These are phyloP conservation scores for Mus musculus DNA, from an alignment of 2,113 vertebrate genomes.

Conservation along the genomic window DNA sequence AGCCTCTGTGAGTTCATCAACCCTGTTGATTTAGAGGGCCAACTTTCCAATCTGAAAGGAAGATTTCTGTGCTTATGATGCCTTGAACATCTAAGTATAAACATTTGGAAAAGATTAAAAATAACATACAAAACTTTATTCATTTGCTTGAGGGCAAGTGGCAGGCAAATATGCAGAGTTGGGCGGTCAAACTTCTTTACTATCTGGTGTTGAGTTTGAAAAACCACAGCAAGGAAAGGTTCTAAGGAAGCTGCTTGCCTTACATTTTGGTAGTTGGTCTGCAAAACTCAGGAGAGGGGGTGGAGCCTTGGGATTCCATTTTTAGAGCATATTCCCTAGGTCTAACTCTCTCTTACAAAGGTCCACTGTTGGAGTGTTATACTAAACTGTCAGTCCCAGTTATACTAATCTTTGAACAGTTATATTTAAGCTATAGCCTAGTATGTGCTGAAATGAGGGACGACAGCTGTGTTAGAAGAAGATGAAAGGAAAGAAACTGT, in stretches of 20 bases:
- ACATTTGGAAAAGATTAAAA: not conserved
- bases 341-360: too few relatives aligned
- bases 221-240: not conserved
- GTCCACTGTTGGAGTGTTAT: not conserved
- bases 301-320: not conserved
- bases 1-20: not conserved
- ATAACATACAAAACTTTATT: not conserved
- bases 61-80: not conserved
- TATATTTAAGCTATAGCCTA: not conserved
- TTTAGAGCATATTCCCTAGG: not conserved
- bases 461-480: not conserved
- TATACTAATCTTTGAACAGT: not conserved
- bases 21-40: not conserved
- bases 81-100: slow-evolving; percentile 19
- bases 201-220: not conserved
- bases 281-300: not conserved
- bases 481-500: not conserved
- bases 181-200: not conserved
- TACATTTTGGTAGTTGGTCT: not conserved
- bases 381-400: not conserved
- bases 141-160: not conserved
- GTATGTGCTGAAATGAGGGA: not conserved
- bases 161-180: not conserved
- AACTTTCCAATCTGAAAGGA: not conserved
- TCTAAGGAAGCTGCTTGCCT: not conserved